Percentiles rank a stretch among this genome's conserved stretches.
Conservation (phyloP, 2,797 vertebrate genomes). For the Brotula barbata region DNA sequence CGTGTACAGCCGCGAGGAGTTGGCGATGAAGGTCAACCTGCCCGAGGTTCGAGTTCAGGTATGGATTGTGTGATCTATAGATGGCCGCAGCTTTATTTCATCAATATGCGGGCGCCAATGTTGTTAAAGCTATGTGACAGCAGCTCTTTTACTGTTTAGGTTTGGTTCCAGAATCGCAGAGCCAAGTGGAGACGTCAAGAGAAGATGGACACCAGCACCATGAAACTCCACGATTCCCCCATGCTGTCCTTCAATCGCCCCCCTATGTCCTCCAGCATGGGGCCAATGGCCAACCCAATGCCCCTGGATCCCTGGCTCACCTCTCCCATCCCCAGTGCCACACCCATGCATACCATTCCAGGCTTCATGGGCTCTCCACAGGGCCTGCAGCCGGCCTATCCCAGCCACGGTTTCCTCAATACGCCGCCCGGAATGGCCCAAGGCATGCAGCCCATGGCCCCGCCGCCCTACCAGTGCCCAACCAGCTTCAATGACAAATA, state of each 20-base stretch:
- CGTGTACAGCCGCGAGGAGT: slow-evolving; percentile 90
- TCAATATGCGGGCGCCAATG: too few species aligned
- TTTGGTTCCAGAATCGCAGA: slow-evolving; percentile 95
- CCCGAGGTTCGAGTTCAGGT: slow-evolving; percentile 94
- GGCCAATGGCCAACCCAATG: slow-evolving; percentile 81
- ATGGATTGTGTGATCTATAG: slow-evolving; percentile 17
- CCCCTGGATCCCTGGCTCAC: slow-evolving; percentile 91
- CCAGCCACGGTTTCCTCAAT: slow-evolving; percentile 83
- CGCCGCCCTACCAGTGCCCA: slow-evolving; percentile 85
- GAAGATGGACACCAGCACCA: slow-evolving; percentile 87
- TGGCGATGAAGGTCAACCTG: slow-evolving; percentile 92
- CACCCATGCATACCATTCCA: slow-evolving; percentile 84
- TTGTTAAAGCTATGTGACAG: too few species aligned
- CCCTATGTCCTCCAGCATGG: slow-evolving; percentile 80
- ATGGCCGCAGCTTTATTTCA: too few species aligned
- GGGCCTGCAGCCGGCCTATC: slow-evolving; percentile 83
- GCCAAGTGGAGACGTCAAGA: slow-evolving; percentile 95
- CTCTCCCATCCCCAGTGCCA: slow-evolving; percentile 85
- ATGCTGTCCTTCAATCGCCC: slow-evolving; percentile 87
- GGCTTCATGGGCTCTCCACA: slow-evolving; percentile 88
- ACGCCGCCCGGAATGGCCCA: slow-evolving; percentile 83
- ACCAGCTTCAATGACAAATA: slow-evolving; percentile 88
- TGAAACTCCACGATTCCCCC: slow-evolving; percentile 88
- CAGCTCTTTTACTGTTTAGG: slow-evolving; percentile 72
- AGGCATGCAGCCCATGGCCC: slow-evolving; percentile 86